These are phyloP conservation scores for Pygoscelis antarcticus DNA, from an alignment of 2,113 vertebrate species.

Conservation along the genomic window DNA sequence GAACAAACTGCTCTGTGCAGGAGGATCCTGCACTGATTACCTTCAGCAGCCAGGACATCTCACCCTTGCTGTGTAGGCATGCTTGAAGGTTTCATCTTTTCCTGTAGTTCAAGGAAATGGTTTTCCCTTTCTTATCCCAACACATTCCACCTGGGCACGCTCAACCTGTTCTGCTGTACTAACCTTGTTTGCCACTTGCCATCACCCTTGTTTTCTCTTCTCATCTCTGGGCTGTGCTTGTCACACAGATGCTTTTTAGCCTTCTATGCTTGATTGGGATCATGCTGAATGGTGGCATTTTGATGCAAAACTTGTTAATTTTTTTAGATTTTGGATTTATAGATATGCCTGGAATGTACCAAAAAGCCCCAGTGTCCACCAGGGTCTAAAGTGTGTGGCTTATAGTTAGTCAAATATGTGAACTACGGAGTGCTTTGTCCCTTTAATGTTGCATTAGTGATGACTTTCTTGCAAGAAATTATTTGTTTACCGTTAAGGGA, in stretches of 20 bases:
- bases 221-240: neutral
- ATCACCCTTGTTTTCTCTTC: neutral
- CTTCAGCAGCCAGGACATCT: neutral
- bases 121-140: neutral
- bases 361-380: neutral
- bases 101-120: neutral
- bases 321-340: neutral
- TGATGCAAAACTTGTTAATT: neutral
- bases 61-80: neutral
- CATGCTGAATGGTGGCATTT: neutral
- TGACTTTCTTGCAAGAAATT: neutral
- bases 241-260: neutral
- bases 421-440: neutral
- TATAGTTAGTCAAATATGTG: neutral
- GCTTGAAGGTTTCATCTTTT: neutral
- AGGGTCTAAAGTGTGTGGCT: neutral
- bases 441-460: neutral
- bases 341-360: neutral
- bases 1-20: neutral
- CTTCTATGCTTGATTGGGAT: neutral
- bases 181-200: neutral
- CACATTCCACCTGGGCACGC: neutral
- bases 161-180: neutral
- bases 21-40: neutral
- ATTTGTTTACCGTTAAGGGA: neutral